phyloP scores from a whole-genome alignment of 2,113 vertebrate genomes.

The Astatoreochromis straeleni region DNA sequence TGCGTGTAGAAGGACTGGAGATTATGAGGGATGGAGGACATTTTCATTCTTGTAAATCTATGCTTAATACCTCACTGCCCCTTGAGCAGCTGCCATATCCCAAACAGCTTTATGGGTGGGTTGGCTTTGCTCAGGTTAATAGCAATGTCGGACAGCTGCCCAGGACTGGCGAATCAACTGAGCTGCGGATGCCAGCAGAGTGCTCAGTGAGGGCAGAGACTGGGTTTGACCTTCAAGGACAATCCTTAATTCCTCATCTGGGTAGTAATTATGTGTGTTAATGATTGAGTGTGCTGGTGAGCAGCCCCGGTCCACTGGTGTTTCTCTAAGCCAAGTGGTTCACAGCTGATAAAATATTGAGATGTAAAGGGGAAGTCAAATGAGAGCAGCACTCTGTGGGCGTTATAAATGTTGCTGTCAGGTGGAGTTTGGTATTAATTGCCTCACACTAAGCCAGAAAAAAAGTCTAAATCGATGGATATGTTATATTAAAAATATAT shows the following conservation, averaged over 20 bases:
- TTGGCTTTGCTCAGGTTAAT: constrained; percentile 53
- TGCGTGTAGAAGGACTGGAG: constrained; percentile 48
- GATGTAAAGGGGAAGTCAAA: background rate
- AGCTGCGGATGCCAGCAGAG: constrained; percentile 3
- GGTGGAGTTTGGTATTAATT: background rate
- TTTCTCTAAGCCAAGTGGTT: background rate
- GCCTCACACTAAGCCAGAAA: background rate
- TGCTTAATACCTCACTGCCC: constrained; percentile 64
- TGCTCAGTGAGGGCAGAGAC: constrained; percentile 9
- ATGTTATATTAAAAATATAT: background rate
- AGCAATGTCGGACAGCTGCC: constrained; percentile 51
- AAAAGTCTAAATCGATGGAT: background rate
- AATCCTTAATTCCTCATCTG: constrained; percentile 40
- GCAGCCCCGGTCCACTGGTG: background rate
- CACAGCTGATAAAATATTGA: background rate
- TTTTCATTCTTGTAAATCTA: constrained; percentile 69
- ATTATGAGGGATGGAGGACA: constrained; percentile 56
- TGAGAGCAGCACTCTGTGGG: background rate
- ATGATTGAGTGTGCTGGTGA: constrained; percentile 3
- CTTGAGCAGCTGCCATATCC: constrained; percentile 65
- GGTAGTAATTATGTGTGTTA: constrained; percentile 34
- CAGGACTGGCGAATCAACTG: constrained; percentile 4
- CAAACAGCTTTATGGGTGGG: constrained; percentile 54
- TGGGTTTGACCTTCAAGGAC: constrained; percentile 46
- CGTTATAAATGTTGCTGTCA: background rate